A percentile compares a stretch with the other conserved stretches of the same genome.
phyloP scores from a whole-genome alignment of 2,888 invertebrate species.

The Pyrrhia umbra region DNA sequence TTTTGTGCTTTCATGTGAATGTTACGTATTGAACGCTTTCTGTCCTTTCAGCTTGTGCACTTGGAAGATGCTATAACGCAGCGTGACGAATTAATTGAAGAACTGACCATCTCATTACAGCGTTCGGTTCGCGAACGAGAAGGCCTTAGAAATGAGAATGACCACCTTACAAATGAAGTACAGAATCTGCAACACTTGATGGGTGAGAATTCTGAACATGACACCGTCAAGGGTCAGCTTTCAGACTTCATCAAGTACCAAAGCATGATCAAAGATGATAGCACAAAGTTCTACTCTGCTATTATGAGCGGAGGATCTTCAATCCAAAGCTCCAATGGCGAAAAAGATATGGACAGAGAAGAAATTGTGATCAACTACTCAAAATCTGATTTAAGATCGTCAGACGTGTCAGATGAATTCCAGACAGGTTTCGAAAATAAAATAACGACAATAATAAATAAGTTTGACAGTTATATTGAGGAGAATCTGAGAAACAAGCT shows the following conservation, averaged over 20 bases:
- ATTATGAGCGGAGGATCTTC: conserved; percentile 83
- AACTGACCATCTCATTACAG: conserved; percentile 93
- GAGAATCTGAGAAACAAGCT: conserved; percentile 85
- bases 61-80: conserved; percentile 92
- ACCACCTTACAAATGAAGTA: conserved; percentile 91
- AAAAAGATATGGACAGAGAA: conserved; percentile 87
- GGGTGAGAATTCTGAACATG: conserved; percentile 79
- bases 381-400: conserved; percentile 81
- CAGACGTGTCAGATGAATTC: conserved; percentile 80
- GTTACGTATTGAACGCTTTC: conserved; percentile 69
- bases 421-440: conserved; percentile 82
- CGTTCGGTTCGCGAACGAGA: conserved; percentile 91
- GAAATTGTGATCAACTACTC: conserved; percentile 86
- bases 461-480: conserved; percentile 80
- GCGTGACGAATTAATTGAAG: conserved; percentile 93
- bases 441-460: conserved; percentile 75
- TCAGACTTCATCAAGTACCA: conserved; percentile 87
- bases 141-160: conserved; percentile 90
- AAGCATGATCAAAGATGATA: conserved; percentile 83
- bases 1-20: conserved; percentile 65
- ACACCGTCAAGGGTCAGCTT: conserved; percentile 82
- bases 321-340: conserved; percentile 82
- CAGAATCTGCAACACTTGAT: conserved; percentile 83
- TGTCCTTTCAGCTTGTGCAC: conserved; percentile 93
- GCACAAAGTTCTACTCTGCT: conserved; percentile 85